These are phyloP conservation scores for Bolinopsis microptera DNA, from an alignment of 37 sponge, comb jelly and placozoan genomes.

Conservation along the genomic window DNA sequence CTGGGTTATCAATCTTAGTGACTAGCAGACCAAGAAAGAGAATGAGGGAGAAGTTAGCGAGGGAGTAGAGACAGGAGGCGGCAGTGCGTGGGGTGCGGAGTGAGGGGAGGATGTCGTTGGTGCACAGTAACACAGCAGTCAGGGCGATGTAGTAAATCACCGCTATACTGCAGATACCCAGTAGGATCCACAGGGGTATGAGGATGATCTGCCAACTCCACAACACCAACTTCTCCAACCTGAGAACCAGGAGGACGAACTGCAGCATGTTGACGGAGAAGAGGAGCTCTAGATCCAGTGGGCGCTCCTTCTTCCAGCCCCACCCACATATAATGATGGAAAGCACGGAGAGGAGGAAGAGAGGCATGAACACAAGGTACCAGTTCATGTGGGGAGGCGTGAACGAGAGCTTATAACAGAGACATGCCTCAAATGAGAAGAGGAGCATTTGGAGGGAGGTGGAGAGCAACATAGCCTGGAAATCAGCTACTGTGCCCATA, in stretches of 20 bases:
- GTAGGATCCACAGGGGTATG: slow-evolving; percentile 56
- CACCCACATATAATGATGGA: slow-evolving; percentile 57
- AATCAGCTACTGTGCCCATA: slow-evolving; percentile 58
- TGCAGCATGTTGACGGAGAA: slow-evolving; percentile 60
- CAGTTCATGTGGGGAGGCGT: background rate
- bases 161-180: slow-evolving; percentile 39
- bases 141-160: slow-evolving; percentile 54
- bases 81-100: slow-evolving; percentile 58
- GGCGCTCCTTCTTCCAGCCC: slow-evolving; percentile 66
- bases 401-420: slow-evolving; percentile 36
- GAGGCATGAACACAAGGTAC: slow-evolving; percentile 62
- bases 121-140: slow-evolving; percentile 40
- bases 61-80: slow-evolving; percentile 50
- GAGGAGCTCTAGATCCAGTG: slow-evolving; percentile 43
- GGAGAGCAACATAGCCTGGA: slow-evolving; percentile 61
- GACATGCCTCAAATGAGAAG: slow-evolving; percentile 63
- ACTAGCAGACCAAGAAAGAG: slow-evolving; percentile 42
- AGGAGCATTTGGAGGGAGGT: slow-evolving; percentile 58
- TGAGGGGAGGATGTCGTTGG: slow-evolving; percentile 46
- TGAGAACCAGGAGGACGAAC: slow-evolving; percentile 46
- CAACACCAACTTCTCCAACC: background rate
- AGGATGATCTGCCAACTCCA: slow-evolving; percentile 62
- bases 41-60: slow-evolving; percentile 55
- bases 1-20: slow-evolving; percentile 25
- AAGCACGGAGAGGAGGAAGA: slow-evolving; percentile 58